Evolutionary conservation across 2,797 vertebrate species (phyloP), one percentile per base, ranked within the genome.

Genomic region (Micromesistius poutassou): DNA sequence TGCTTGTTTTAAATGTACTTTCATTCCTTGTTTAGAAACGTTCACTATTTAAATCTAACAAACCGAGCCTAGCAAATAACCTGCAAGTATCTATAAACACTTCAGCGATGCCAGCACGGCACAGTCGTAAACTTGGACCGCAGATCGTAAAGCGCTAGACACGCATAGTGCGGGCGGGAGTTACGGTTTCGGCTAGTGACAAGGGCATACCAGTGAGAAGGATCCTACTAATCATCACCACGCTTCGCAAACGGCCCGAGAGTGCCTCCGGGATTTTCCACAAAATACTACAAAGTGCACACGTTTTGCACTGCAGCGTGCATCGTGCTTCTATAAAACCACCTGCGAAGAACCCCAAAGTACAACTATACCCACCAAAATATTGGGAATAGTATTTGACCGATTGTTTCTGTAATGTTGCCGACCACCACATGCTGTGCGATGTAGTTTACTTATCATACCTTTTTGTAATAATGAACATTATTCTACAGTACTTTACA

Each of bases 31-130:
- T 68, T 25, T 28, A 68, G 62, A 10, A 25, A 28, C 62, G 62
- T 68, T 68, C 62, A 68, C n/a, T 68, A 68, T 68, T 68, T 28
- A 28, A 68, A 68, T 68, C 62, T 68, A 68, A 68, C 62, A 68
- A 68, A 68, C 9, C 5, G 25, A 68, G 62, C 62, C 25, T 28
- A 68, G 62, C 62, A 28, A 68, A 68, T 68, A 68, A 68, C 62
- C 62, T 68, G 62, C 25, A 28, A 68, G 62, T 28, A 68, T 68
- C 62, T 68, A 68, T 68, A 68, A 68, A 68, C 62, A 30, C 62
- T 28, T 68, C 62, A 68, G 62, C 25, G 9, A 68, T 68, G 62
- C 62, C 62, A 28, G 62, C 62, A 13, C 62, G 62, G 62, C 62
- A 28, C 62, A 68, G 62, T 68, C 62, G 25, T 68, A 68, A 68